Evolutionary conservation across 2,797 vertebrate species (phyloP), one percentile per base, ranked within the genome.

Genomic region (Synanceia verrucosa): DNA sequence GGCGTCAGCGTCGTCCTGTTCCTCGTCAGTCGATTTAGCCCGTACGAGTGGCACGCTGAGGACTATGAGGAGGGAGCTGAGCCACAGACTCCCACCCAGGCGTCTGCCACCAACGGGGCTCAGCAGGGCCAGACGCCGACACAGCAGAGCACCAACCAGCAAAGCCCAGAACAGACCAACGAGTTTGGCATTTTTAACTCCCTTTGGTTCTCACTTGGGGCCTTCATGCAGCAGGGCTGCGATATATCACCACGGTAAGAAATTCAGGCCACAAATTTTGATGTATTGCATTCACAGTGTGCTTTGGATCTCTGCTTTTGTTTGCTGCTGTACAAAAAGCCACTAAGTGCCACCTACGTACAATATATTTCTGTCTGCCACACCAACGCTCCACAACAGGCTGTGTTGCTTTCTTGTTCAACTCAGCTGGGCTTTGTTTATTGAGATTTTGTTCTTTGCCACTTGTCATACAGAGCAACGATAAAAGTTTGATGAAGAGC

Each of bases 101-200:
- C 90, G 0, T 82, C 91, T 0, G 88, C 90, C 36, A 78, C 92
- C 1, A 90, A 93, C 0, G 88, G 92, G 84, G 78, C 88, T 68
- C 94, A 93, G 81, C 89, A 83, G 71, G 86, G 89, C 74, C 94
- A 93, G 85, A 72, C 82, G 0, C 76, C 56, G 1, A 56, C 75
- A 14, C 92, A 91, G 77, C 96, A 96, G 84, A 96, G 96, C 81
- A 47, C 87, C 79, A 89, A 88, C 76, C 94, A 94, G 85, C 94
- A 93, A 88, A 94, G 81, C 79, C 86, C 70, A 2, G 97, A 99
- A 87, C 98, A 99, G 88, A 96, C 95, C 18, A 99, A 99, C 37
- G 98, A 99, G 89, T 99, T 99, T 82, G 98, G 98, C 51, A 99
- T 99, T 92, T 99, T 99, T 92, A 99, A 99, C 93, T 98, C 97